phyloP scores from a whole-genome alignment of 1,140 invertebrate species.

The Tetramorium alpestre region DNA sequence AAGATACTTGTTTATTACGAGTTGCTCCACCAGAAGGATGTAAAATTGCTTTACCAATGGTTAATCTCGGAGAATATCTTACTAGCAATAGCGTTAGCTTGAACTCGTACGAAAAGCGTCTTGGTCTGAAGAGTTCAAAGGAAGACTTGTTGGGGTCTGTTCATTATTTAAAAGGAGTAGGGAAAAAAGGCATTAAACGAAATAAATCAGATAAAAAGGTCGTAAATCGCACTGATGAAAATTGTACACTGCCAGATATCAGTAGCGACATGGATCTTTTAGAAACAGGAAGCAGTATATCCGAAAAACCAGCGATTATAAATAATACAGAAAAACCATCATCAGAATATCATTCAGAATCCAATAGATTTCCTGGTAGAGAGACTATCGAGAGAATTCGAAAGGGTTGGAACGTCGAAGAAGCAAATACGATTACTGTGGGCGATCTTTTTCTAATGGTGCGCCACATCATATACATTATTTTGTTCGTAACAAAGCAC shows the following conservation, averaged over 20 bases:
- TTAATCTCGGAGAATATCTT: constrained; percentile 91
- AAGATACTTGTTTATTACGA: constrained; percentile 81
- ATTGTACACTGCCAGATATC: constrained; percentile 74
- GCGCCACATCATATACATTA: constrained; percentile 61
- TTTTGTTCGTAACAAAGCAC: neutral
- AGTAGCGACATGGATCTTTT: constrained; percentile 82
- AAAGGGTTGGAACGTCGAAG: constrained; percentile 92
- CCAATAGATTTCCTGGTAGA: constrained; percentile 83
- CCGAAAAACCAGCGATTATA: constrained; percentile 69
- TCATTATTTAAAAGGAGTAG: constrained; percentile 82
- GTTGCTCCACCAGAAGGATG: constrained; percentile 86
- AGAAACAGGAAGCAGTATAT: constrained; percentile 75
- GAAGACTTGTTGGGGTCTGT: constrained; percentile 81
- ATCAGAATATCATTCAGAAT: constrained; percentile 67
- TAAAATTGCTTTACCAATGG: constrained; percentile 89
- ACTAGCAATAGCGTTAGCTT: constrained; percentile 91
- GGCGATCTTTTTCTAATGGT: constrained; percentile 97
- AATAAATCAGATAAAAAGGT: constrained; percentile 81
- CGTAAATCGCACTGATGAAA: constrained; percentile 73
- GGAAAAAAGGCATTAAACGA: constrained; percentile 83
- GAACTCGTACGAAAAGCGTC: constrained; percentile 89
- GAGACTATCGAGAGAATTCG: constrained; percentile 88
- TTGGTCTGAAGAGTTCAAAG: constrained; percentile 86
- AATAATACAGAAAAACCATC: constrained; percentile 75
- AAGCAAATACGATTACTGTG: constrained; percentile 92